Base-by-base conservation (phyloP, 1,140 invertebrate genomes). In the Drosophila subobscura region DNA sequence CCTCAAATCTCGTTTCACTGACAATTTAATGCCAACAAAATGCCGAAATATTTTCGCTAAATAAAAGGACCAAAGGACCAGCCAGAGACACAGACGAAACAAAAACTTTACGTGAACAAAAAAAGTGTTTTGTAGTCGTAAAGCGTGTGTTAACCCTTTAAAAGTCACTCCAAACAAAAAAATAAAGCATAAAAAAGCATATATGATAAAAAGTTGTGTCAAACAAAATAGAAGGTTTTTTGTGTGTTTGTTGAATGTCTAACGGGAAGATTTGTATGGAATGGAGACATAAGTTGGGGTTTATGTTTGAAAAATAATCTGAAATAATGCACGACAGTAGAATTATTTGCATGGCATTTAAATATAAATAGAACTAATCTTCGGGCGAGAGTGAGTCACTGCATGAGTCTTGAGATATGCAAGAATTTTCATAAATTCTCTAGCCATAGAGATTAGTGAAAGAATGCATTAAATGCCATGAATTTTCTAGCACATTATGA, bases 1-100 rank as follows among this genome's bases (percentile, higher is more conserved):
- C 37, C 41, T 55, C 53, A 14, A 23, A 54, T 55, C 77, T 86
- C 74, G 81, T 81, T 85, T 86, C 81, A 86, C 81, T 85, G 81
- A 85, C 81, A 86, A 85, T 85, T 85, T 85, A 85, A 85, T 85
- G 77, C 81, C 33, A 37, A 86, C 86, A 85, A 84, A 85, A 85
- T 85, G 65, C 70, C 81, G 74, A 86, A 81, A 71, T 79, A 86
- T 85, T 85, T 66, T 63, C 59, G 68, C 61, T 72, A 64, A 76
- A 67, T 63, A 67, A 68, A 66, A 63, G 68, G 50, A 78, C 37
- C 51, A 33, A 37, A 37, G 53, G 10, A 55, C 42, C 53, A 40
- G 41, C 37, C 25, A 22, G 46, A n/a, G 23, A 49, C 47, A 8
- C 57, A 55, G 20, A 42, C 51, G 58, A 51, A 14, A 37, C 58